Conservation (phyloP, 2,797 vertebrate genomes). For the Gymnodraco acuticeps region DNA sequence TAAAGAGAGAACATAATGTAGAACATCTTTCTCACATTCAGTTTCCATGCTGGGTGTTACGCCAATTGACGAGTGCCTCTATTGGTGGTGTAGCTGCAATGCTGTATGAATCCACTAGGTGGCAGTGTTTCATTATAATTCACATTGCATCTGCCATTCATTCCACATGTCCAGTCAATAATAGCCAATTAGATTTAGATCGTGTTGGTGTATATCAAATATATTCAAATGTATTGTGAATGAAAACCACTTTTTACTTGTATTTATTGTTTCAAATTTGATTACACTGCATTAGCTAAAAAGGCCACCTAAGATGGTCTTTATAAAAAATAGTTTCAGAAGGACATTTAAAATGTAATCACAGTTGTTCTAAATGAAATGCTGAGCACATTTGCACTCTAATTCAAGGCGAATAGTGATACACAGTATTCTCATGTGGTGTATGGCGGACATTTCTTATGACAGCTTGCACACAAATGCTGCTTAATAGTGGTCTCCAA, state of each 20-base stretch:
- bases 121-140: constrained; percentile 56
- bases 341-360: background rate
- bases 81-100: constrained; percentile 22
- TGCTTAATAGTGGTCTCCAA: background rate
- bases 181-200: background rate
- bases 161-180: too few species aligned
- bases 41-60: background rate
- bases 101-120: constrained; percentile 35
- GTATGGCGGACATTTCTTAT: background rate
- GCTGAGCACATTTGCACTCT: background rate
- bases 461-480: background rate
- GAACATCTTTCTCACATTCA: background rate
- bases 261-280: background rate
- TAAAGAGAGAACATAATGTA: background rate
- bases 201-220: background rate
- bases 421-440: background rate
- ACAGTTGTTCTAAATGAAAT: background rate
- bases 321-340: background rate
- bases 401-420: background rate
- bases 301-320: background rate
- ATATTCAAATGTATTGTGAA: background rate
- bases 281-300: background rate
- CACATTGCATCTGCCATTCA: background rate
- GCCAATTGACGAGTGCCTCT: fast-evolving
- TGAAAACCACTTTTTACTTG: background rate